Base-by-base conservation (phyloP, 30 jellyfish, hydroid and myxozoan genomes). In the Hydra vulgaris region DNA sequence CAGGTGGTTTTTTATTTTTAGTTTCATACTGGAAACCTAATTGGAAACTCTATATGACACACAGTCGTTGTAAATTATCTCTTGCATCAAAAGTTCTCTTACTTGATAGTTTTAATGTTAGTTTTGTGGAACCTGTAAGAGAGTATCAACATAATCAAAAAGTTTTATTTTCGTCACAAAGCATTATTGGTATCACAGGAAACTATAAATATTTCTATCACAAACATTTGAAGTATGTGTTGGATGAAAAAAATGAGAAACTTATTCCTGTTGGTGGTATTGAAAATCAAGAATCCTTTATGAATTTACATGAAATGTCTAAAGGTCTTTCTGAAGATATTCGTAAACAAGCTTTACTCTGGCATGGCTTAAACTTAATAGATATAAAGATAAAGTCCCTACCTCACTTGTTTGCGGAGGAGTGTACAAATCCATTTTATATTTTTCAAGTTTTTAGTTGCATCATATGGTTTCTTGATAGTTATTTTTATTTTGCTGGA, bases 351-450 rank as follows among this genome's bases (percentile, higher is more conserved):
- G 79, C 66, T 23, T 84, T 80, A 5, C 21, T 78, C 77, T 23
- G 86, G 26, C 84, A 72, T 85, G 95, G 92, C 21, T 56, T 74
- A 40, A 92, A 87, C 55, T 83, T n/a, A 23, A 92, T 92, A 27
- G 96, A 87, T 81, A 92, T 92, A 22, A 76, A 69, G 15, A 95
- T 87, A 7, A 80, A 79, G 66, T 80, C 96, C 7, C 84, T 83
- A 79, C 40, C 78, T 23, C 83, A 70, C 21, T 72, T 92, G 15
- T 92, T 92, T 80, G 15, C 83, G 21, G 94, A 87, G 53, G 98
- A 92, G 77, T 89, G 95, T 15, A 95, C 96, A 23, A 87, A 92
- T 73, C 98, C 98, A 15, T 92, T 92, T 81, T 92, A 92, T 69
- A 74, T 92, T 5, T 92, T 92, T 72, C 98, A 92, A 82, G 80